phyloP scores from a whole-genome alignment of 2,888 invertebrate genomes.

The Platynereis dumerilii region DNA sequence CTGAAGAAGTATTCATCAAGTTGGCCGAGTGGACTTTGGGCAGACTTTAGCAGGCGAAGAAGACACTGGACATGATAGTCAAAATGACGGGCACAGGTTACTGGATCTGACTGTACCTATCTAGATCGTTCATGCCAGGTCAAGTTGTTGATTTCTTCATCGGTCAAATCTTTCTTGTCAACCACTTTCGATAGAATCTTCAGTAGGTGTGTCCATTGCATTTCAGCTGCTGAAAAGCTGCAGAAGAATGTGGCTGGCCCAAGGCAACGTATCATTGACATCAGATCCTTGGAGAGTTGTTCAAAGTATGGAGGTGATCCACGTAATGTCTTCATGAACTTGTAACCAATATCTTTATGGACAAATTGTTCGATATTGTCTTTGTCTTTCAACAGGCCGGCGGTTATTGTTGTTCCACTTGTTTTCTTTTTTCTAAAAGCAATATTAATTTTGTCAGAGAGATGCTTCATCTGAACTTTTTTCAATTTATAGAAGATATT shows the following conservation, averaged over 20 bases:
- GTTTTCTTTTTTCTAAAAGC: background rate
- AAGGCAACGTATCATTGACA: background rate
- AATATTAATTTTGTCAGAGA: background rate
- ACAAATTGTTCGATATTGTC: background rate
- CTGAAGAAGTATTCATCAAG: background rate
- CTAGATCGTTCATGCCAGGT: constrained; percentile 34
- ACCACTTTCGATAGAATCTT: constrained; percentile 25
- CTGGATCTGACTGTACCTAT: constrained; percentile 38
- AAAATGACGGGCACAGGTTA: constrained; percentile 37
- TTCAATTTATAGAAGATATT: background rate
- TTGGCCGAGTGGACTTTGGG: background rate
- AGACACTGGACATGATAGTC: constrained; percentile 33
- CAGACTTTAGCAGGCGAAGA: constrained; percentile 8
- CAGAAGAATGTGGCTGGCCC: background rate
- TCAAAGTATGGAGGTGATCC: background rate
- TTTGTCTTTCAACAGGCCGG: background rate
- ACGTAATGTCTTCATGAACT: background rate
- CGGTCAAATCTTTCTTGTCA: constrained; percentile 7
- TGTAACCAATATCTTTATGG: background rate
- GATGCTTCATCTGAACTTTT: background rate
- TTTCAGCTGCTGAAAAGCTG: constrained; percentile 10
- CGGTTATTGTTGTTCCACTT: background rate
- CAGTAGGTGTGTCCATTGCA: constrained; percentile 24
- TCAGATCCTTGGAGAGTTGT: background rate
- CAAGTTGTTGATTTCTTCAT: constrained; percentile 21